Conservation (phyloP, 2,113 vertebrate genomes). For the Silurus asotus region DNA sequence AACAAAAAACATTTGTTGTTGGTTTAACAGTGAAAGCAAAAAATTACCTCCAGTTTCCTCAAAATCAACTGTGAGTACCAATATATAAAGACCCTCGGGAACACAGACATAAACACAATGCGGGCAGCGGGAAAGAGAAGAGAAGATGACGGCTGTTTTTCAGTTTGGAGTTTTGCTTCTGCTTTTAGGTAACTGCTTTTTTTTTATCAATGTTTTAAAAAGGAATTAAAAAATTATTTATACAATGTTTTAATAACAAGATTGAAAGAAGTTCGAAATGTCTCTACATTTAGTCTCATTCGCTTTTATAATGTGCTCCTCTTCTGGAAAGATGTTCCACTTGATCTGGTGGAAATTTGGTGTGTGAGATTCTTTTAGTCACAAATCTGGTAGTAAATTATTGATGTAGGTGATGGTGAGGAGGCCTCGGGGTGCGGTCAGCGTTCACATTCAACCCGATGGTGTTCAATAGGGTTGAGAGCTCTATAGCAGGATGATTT, state of each 20-base stretch:
- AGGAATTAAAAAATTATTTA: not conserved
- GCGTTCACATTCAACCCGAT: no score
- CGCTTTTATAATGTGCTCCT: no score
- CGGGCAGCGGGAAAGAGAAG: not conserved
- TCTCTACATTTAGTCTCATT: no score
- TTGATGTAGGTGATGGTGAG: no score
- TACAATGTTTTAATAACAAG: not conserved
- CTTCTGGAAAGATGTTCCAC: no score
- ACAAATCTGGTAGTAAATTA: no score
- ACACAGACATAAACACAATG: not conserved
- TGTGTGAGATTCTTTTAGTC: no score
- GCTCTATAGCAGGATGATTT: no score
- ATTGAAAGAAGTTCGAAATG: not conserved
- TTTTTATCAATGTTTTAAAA: not conserved
- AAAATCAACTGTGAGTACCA: not conserved
- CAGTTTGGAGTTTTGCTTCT: constrained; percentile 12
- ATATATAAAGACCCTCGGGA: not conserved
- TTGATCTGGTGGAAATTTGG: no score
- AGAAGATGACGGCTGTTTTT: not conserved
- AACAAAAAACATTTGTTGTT: not conserved
- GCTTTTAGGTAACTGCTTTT: constrained; percentile 22
- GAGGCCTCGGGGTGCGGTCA: no score
- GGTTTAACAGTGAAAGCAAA: not conserved
- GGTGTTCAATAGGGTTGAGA: no score
- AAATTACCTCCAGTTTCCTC: not conserved